Conservation (phyloP, 2,888 invertebrate genomes). For the Stenurella melanura region DNA sequence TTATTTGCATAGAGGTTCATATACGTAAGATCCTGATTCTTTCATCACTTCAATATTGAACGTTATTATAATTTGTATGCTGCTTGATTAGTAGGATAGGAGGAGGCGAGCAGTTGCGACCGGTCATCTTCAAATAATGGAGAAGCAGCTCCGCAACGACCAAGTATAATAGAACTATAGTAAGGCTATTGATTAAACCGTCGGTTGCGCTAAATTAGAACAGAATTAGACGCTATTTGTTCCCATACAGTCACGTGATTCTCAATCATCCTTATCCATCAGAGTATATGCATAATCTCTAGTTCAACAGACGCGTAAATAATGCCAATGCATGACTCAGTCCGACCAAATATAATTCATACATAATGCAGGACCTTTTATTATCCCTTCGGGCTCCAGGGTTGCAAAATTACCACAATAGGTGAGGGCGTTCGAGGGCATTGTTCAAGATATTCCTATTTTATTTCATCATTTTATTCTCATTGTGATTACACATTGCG, state of each 20-base stretch:
- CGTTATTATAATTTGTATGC: slow-evolving; percentile 21
- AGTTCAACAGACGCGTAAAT: slow-evolving; percentile 48
- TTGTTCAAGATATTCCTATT: slow-evolving; percentile 73
- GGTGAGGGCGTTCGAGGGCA: slow-evolving; percentile 70
- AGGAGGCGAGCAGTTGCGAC: slow-evolving; percentile 31
- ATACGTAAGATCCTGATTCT: not conserved
- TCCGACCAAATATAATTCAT: slow-evolving; percentile 47
- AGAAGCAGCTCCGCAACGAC: slow-evolving; percentile 52
- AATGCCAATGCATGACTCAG: slow-evolving; percentile 48
- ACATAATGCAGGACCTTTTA: slow-evolving; percentile 50
- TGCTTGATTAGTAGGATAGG: slow-evolving; percentile 20
- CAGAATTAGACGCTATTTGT: slow-evolving; percentile 65
- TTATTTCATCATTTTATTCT: slow-evolving; percentile 18
- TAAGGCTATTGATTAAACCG: slow-evolving; percentile 70
- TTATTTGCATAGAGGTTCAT: not conserved
- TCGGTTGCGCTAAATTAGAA: slow-evolving; percentile 66
- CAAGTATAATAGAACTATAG: slow-evolving; percentile 62
- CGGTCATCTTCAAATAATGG: slow-evolving; percentile 61
- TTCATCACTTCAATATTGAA: not conserved
- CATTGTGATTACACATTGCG: slow-evolving; percentile 9
- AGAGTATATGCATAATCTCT: slow-evolving; percentile 54
- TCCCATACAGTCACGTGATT: slow-evolving; percentile 59
- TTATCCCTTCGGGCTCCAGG: slow-evolving; percentile 36
- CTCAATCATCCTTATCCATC: slow-evolving; percentile 59
- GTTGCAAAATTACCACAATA: slow-evolving; percentile 45